These are phyloP conservation scores for Typhlomys cinereus DNA, from an alignment of 2,113 vertebrate species.

Conservation along the genomic window DNA sequence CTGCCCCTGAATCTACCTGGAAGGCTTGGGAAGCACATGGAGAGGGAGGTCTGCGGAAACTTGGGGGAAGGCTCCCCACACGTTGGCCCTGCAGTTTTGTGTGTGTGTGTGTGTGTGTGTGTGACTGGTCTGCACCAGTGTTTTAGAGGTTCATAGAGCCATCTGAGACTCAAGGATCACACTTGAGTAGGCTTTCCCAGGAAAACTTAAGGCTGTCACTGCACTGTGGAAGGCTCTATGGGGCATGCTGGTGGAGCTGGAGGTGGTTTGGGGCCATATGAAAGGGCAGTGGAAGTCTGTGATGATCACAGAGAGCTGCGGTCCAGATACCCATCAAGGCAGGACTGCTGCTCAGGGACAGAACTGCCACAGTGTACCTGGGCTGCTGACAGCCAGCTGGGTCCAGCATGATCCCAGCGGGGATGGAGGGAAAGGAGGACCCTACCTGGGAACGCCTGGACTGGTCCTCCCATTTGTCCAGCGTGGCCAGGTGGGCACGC, in stretches of 20 bases:
- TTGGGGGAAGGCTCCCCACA: neutral
- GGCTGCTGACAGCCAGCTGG: neutral
- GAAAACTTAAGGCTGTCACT: neutral
- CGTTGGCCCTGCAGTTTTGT: neutral
- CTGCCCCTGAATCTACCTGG: neutral
- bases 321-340: neutral
- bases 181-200: accelerated
- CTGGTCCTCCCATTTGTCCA: constrained; percentile 88
- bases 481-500: constrained; percentile 84
- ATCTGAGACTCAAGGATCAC: neutral
- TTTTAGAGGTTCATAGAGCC: neutral
- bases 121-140: neutral
- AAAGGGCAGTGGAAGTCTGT: neutral
- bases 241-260: neutral
- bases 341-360: neutral
- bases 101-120: neutral
- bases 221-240: neutral
- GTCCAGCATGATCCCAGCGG: neutral
- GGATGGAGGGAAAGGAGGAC: neutral
- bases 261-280: neutral
- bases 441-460: constrained; percentile 88
- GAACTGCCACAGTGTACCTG: neutral
- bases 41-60: neutral
- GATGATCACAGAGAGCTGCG: neutral
- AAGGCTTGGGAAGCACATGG: neutral